Base-by-base conservation (phyloP, 2,797 vertebrate species). In the Pangasius larnaudii region DNA sequence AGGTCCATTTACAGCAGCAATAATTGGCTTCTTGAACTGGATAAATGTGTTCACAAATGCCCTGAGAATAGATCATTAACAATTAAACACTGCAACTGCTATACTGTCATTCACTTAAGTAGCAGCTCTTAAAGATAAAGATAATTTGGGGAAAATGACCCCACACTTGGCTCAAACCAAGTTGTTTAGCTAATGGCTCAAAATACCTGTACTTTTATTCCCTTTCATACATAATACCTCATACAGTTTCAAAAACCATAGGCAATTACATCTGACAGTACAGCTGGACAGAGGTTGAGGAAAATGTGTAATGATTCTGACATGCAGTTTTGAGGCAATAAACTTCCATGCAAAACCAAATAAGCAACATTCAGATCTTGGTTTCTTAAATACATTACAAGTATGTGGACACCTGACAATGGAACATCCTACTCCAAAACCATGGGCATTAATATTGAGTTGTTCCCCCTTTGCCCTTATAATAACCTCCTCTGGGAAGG, bases 11-110 rank as follows among this genome's bases (percentile, higher is more conserved):
- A 99, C 98, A 33, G 98, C 98, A 78, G 97, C 98, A 88, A 99
- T 97, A 19, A 99, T 98, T 11, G 98, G 98, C 94, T 99, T 99
- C 95, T 98, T 98, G 95, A 99, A 99, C 94, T 99, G 98, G 95
- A 99, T 98, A 95, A 99, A 99, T 85, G 97, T 98, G 96, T 99
- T 98, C 92, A 99, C 97, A 87, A 99, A 99, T 89, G 97, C 97
- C 95, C 98, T 99, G 92, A 86, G 91, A 91, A 86, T 7, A 82
- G 30, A 67, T 56, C 13, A 86, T 8, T 33, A 39, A 56, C 39
- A 74, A 74, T 46, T 74, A 46, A 74, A 74, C 13, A 42, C 19
- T 24, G 22, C 33, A 71, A 30, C 9, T 63, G 59, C 59, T 24
- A 63, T n/a, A 11, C 27, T 63, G 27, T 9, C 59, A 63, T 63